Conservation (phyloP, 2,888 invertebrate species). For the Scaptomyza parva region DNA sequence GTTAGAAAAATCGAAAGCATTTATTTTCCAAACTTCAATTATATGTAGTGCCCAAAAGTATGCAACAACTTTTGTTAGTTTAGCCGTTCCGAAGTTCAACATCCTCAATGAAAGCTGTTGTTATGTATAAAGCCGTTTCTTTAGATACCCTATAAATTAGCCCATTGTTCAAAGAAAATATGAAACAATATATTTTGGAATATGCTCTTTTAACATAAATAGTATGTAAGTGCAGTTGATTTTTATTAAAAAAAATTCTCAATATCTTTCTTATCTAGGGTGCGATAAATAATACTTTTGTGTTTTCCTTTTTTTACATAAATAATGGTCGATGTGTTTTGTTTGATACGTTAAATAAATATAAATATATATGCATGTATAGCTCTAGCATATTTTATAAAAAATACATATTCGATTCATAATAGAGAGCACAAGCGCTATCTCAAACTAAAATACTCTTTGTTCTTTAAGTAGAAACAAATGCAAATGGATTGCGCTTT, state of each 20-base stretch:
- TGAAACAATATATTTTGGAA: constrained; percentile 11
- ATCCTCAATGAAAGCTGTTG: background rate
- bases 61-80: background rate
- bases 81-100: too few relatives aligned
- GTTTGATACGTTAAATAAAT: constrained; percentile 35
- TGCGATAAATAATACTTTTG: constrained; percentile 73
- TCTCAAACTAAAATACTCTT: constrained; percentile 11
- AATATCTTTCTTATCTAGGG: constrained; percentile 49
- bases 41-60: constrained; percentile 20
- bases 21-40: too few relatives aligned
- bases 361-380: constrained; percentile 45
- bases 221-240: constrained; percentile 52
- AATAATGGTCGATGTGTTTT: constrained; percentile 41
- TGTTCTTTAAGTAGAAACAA: background rate
- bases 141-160: background rate
- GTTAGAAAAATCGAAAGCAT: too few relatives aligned
- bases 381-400: constrained; percentile 50
- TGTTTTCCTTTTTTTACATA: constrained; percentile 37
- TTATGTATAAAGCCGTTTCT: background rate
- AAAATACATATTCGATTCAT: constrained; percentile 66
- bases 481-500: constrained; percentile 1
- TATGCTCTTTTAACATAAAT: constrained; percentile 50
- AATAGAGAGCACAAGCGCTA: constrained; percentile 15
- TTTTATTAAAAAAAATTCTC: constrained; percentile 52
- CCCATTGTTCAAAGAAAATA: background rate